phyloP scores from a whole-genome alignment of 2,113 vertebrate species.

The Neodon shergylaensis region DNA sequence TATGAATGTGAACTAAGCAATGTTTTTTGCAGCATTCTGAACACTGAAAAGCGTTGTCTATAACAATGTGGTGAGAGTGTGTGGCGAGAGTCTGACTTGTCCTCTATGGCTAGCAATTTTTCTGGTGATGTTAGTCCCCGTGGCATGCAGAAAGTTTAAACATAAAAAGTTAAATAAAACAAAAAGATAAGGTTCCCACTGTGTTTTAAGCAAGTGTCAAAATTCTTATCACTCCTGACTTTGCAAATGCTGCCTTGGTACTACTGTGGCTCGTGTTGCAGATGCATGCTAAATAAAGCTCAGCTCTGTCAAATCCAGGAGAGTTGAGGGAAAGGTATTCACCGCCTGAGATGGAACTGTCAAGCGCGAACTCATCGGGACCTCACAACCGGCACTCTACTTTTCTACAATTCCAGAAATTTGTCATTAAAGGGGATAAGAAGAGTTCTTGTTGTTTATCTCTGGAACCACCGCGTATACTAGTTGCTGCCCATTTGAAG shows the following conservation, averaged over 20 bases:
- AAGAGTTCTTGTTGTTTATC: slow-evolving; percentile 19
- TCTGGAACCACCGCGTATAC: background rate
- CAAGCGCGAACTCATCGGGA: slow-evolving; percentile 32
- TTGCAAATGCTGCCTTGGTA: slow-evolving; percentile 2
- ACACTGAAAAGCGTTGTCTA: slow-evolving; percentile 35
- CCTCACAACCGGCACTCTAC: slow-evolving; percentile 20
- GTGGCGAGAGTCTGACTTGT: background rate
- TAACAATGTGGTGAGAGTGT: fast-evolving
- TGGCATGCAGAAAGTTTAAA: slow-evolving; percentile 27
- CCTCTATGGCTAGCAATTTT: background rate
- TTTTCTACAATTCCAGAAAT: slow-evolving; percentile 17
- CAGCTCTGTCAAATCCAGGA: slow-evolving; percentile 46
- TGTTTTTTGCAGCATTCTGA: background rate
- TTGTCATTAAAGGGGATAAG: slow-evolving; percentile 21
- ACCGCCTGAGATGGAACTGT: slow-evolving; percentile 55
- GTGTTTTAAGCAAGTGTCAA: slow-evolving; percentile 25
- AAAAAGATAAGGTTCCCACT: slow-evolving; percentile 34
- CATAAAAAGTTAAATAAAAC: slow-evolving; percentile 40
- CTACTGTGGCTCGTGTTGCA: slow-evolving; percentile 4
- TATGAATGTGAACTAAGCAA: background rate
- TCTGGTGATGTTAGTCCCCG: background rate
- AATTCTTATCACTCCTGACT: slow-evolving; percentile 47
- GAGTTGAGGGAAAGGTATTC: slow-evolving; percentile 12
- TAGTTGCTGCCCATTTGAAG: slow-evolving; percentile 13
- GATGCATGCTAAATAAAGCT: slow-evolving; percentile 63